phyloP scores from a whole-genome alignment of 2,113 vertebrate genomes.

The Galemys pyrenaicus region DNA sequence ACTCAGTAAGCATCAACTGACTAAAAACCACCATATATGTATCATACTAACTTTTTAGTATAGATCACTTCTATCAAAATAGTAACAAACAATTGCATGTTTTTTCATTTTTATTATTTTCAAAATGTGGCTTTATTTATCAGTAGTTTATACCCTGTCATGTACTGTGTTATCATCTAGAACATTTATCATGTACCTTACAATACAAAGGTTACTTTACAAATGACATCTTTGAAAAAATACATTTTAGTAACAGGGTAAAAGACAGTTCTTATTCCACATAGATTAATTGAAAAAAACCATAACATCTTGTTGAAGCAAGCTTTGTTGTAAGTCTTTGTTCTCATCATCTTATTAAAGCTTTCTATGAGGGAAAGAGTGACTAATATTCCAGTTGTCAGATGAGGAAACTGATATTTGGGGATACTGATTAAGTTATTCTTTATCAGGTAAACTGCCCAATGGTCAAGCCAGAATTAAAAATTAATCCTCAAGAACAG shows the following conservation, averaged over 20 bases:
- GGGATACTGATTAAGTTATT: not conserved
- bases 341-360: not conserved
- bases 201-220: not conserved
- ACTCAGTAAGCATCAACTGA: not conserved
- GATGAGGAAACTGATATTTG: conserved; percentile 50
- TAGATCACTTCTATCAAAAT: not conserved
- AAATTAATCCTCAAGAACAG: too few species aligned
- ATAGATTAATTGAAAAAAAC: not conserved
- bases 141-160: not conserved
- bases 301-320: not conserved
- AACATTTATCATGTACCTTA: not conserved
- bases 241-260: not conserved
- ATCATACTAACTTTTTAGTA: not conserved
- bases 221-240: not conserved
- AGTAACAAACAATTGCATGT: not conserved
- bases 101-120: not conserved
- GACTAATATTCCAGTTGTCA: not conserved
- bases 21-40: not conserved
- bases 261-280: not conserved
- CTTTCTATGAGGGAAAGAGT: not conserved
- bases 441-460: not conserved
- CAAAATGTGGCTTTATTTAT: not conserved
- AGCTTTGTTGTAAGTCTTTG: not conserved
- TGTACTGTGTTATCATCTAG: not conserved
- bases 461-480: conserved; percentile 4